Conservation (phyloP, 2,888 invertebrate species). For the Dorcus parallelipipedus region DNA sequence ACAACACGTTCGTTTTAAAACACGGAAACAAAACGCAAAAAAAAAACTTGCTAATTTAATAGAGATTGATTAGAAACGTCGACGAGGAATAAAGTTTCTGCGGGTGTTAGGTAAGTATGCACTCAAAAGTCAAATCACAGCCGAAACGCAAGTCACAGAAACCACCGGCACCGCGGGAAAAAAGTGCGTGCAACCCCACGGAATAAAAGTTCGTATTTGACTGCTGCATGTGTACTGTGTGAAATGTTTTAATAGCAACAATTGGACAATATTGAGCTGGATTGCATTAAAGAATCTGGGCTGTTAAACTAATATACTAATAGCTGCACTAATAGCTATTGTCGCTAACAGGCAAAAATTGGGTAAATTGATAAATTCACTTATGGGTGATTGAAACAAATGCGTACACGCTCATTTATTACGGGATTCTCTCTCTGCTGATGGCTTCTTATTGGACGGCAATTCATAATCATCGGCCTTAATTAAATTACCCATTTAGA, state of each 20-base stretch:
- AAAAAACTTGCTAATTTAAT: no score
- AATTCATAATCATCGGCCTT: not conserved
- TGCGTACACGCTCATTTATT: not conserved
- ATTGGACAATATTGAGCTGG: slow-evolving; percentile 52
- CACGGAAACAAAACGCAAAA: no score
- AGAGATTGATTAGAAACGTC: no score
- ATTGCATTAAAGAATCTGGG: slow-evolving; percentile 53
- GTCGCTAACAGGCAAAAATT: slow-evolving; percentile 54
- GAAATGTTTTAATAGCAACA: slow-evolving; percentile 51
- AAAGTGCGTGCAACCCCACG: slow-evolving; percentile 39
- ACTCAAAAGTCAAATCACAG: no score
- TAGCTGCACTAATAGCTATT: slow-evolving; percentile 51
- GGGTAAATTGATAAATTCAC: slow-evolving; percentile 54
- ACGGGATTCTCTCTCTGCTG: not conserved
- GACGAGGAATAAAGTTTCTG: no score
- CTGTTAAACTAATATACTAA: slow-evolving; percentile 51
- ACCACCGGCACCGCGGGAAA: no score
- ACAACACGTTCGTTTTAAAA: no score
- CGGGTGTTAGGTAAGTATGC: no score
- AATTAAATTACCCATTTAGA: not conserved
- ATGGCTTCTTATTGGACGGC: not conserved
- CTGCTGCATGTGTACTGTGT: slow-evolving; percentile 46
- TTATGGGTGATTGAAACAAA: slow-evolving; percentile 35
- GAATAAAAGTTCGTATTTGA: slow-evolving; percentile 44
- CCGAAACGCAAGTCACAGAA: no score